Evolutionary conservation across 2,797 vertebrate species (phyloP).

Genomic region (Ptychadena robeensis): DNA sequence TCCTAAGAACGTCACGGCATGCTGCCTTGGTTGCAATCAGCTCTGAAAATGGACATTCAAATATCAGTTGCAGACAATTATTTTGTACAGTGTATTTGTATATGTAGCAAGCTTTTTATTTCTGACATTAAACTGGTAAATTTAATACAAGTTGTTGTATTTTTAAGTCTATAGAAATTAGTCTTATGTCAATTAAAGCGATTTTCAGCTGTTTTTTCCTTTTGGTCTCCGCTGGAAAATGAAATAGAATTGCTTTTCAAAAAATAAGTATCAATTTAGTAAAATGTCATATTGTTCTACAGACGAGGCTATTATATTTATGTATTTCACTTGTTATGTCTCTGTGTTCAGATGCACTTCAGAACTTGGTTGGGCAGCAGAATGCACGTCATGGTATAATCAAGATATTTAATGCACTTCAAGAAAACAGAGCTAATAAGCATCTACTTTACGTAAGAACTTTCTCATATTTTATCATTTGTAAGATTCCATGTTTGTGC

Average conservation of each 20-base stretch:
- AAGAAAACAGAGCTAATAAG: conserved; percentile 95
- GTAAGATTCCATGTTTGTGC: neutral
- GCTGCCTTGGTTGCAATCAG: too few relatives aligned
- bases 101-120: too few relatives aligned
- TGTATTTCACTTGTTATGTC: neutral
- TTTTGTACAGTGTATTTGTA: too few relatives aligned
- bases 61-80: too few relatives aligned
- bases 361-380: conserved; percentile 97
- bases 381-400: conserved; percentile 94
- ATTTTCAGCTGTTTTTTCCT: neutral
- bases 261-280: neutral
- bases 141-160: neutral
- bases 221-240: neutral
- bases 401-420: conserved; percentile 95
- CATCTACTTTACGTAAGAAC: conserved; percentile 95
- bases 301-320: neutral
- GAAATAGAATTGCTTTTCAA: neutral
- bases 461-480: neutral
- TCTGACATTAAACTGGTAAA: neutral
- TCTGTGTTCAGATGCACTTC: conserved; percentile 85
- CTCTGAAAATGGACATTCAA: too few relatives aligned
- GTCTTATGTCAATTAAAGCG: conserved; percentile 1
- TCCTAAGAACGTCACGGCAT: too few relatives aligned
- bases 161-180: neutral
- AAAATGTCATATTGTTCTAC: neutral